phyloP scores from a whole-genome alignment of 92 coral and sea anemone species.

The Palythoa caribaeorum region DNA sequence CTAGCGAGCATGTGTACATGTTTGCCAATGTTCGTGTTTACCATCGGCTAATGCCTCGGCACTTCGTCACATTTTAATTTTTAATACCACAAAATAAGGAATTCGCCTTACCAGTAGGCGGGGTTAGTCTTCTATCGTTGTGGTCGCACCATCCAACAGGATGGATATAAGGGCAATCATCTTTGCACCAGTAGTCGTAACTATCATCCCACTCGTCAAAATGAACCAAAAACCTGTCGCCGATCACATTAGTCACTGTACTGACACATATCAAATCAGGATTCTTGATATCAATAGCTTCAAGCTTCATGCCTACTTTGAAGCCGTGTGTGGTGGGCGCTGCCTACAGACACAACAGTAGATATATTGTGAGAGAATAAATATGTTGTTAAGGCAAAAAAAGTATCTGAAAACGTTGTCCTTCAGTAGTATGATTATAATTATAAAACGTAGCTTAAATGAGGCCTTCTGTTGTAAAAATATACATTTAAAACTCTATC shows the following conservation, averaged over 20 bases:
- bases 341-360: constrained; percentile 11
- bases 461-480: too few relatives aligned
- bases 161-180: constrained; percentile 70
- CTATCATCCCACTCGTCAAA: constrained; percentile 83
- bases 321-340: constrained; percentile 66
- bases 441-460: too few relatives aligned
- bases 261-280: constrained; percentile 77
- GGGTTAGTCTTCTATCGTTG: constrained; percentile 80
- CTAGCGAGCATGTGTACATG: too few relatives aligned
- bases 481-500: too few relatives aligned
- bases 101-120: constrained; percentile 76
- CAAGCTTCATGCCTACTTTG: constrained; percentile 73
- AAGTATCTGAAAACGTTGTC: too few relatives aligned
- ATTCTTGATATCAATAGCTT: constrained; percentile 75
- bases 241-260: constrained; percentile 75
- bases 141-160: constrained; percentile 84
- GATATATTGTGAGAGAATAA: too few relatives aligned
- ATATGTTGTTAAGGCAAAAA: too few relatives aligned
- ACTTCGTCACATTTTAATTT: neutral
- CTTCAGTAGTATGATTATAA: too few relatives aligned
- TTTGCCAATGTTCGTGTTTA: too few relatives aligned
- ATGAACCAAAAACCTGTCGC: constrained; percentile 73
- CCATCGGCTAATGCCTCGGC: neutral
- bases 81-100: neutral
- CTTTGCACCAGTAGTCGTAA: constrained; percentile 76